These are phyloP conservation scores for Hepsetus odoe DNA, from an alignment of 2,113 vertebrate species.

Conservation along the genomic window DNA sequence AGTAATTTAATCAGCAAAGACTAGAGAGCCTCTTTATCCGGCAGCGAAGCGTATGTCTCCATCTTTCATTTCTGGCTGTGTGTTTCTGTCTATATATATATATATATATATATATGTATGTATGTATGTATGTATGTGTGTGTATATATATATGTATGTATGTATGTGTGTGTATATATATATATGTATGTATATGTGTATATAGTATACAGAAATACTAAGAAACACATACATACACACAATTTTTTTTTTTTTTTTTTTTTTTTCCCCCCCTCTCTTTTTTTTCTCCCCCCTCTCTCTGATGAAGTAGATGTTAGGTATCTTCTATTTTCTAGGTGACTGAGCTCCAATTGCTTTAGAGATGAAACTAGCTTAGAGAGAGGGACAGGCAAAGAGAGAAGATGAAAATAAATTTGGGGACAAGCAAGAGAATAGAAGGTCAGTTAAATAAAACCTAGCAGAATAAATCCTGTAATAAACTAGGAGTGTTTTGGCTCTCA, in stretches of 20 bases:
- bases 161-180: too few species aligned
- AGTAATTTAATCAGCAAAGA: background rate
- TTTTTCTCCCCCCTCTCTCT: background rate
- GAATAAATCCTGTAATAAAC: constrained; percentile 5
- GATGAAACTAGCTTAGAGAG: background rate
- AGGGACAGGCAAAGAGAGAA: background rate
- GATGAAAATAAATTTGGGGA: constrained; percentile 16
- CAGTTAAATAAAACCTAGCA: background rate
- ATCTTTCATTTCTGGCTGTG: background rate
- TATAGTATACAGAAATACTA: too few species aligned
- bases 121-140: too few species aligned
- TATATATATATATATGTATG: too few species aligned
- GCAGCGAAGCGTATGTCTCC: background rate
- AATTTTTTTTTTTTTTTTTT: too few species aligned
- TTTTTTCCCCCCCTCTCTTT: background rate
- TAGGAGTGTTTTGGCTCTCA: background rate
- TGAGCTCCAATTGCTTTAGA: background rate
- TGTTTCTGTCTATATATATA: background rate
- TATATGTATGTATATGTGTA: too few species aligned
- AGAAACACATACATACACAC: too few species aligned
- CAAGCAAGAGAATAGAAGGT: constrained; percentile 3
- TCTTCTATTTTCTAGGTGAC: constrained; percentile 24
- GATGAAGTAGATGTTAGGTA: constrained; percentile 1
- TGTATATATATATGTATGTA: too few species aligned
- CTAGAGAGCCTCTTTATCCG: background rate